Evolutionary conservation across 1,140 invertebrate genomes (phyloP).

Genomic region (Riptortus pedestris): DNA sequence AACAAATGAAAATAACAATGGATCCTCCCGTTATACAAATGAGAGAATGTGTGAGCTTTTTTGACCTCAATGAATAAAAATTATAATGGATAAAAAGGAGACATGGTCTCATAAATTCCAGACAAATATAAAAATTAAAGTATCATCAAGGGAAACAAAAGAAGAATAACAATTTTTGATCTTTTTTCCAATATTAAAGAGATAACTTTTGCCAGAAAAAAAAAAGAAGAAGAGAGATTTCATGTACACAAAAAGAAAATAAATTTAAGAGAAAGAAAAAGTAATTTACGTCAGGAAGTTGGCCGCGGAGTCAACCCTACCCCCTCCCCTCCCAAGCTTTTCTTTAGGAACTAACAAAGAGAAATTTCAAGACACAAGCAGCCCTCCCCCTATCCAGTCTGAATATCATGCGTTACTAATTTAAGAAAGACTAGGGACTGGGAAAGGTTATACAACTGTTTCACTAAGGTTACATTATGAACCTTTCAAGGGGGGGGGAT

Average conservation of each 20-base stretch:
- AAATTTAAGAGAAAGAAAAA: conserved; percentile 1
- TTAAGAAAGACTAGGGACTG: not conserved
- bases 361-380: conserved; percentile 9
- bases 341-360: conserved; percentile 6
- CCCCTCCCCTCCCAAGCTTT: not conserved
- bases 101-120: too few species aligned
- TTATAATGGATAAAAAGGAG: too few species aligned
- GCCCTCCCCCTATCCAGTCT: not conserved
- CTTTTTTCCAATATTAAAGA: too few species aligned
- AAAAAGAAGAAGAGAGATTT: not conserved
- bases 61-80: too few species aligned
- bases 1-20: too few species aligned
- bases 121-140: too few species aligned
- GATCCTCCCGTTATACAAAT: too few species aligned
- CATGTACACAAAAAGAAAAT: not conserved
- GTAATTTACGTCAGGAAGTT: conserved; percentile 14
- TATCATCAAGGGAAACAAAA: too few species aligned
- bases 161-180: too few species aligned
- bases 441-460: not conserved
- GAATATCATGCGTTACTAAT: conserved; percentile 14
- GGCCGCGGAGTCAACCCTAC: not conserved
- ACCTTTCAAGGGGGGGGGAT: not conserved
- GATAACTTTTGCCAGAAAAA: too few species aligned
- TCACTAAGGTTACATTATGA: not conserved
- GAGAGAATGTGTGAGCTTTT: too few species aligned